Percentiles rank a stretch among this genome's conserved stretches.
Conservation (phyloP, 2,888 invertebrate genomes). For the Ichneumon xanthorius region DNA sequence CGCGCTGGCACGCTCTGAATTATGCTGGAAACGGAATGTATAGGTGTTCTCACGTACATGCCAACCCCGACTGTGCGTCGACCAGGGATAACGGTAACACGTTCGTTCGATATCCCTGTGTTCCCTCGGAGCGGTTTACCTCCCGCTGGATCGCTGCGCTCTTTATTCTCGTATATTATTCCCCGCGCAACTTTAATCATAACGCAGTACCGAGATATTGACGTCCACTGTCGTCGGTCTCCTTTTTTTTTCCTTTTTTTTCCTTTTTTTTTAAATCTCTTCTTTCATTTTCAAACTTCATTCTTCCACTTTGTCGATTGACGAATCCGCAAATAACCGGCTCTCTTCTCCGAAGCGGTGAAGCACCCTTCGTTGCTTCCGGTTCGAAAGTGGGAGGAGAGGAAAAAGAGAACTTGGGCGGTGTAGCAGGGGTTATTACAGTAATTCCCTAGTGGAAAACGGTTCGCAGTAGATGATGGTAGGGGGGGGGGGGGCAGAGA, state of each 20-base stretch:
- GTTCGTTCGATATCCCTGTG: slow-evolving; percentile 10
- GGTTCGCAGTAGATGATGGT: background rate
- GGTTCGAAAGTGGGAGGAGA: background rate
- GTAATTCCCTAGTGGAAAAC: slow-evolving; percentile 32
- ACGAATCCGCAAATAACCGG: background rate
- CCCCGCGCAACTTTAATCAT: background rate
- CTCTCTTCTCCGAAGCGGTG: slow-evolving; percentile 5
- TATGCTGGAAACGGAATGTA: slow-evolving; percentile 50
- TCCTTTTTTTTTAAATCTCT: slow-evolving; percentile 6
- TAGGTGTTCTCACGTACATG: slow-evolving; percentile 4
- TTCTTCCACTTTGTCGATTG: slow-evolving; percentile 2
- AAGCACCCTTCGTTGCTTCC: background rate
- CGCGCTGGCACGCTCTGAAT: slow-evolving; percentile 49
- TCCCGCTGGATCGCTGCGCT: slow-evolving; percentile 3
- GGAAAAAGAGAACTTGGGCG: slow-evolving; percentile 30
- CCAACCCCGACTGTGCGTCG: background rate
- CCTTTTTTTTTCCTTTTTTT: background rate
- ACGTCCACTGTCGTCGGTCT: slow-evolving; percentile 4
- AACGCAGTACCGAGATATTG: background rate
- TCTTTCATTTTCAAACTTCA: background rate
- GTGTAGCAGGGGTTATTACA: slow-evolving; percentile 22
- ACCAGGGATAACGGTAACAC: slow-evolving; percentile 9
- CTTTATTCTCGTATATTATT: slow-evolving; percentile 11
- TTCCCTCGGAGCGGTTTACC: slow-evolving; percentile 16
- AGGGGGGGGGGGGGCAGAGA: background rate